A percentile compares a stretch with the other conserved stretches of the same genome.
Conservation (phyloP, 2,113 vertebrate genomes). For the Acrocephalus kingi region DNA sequence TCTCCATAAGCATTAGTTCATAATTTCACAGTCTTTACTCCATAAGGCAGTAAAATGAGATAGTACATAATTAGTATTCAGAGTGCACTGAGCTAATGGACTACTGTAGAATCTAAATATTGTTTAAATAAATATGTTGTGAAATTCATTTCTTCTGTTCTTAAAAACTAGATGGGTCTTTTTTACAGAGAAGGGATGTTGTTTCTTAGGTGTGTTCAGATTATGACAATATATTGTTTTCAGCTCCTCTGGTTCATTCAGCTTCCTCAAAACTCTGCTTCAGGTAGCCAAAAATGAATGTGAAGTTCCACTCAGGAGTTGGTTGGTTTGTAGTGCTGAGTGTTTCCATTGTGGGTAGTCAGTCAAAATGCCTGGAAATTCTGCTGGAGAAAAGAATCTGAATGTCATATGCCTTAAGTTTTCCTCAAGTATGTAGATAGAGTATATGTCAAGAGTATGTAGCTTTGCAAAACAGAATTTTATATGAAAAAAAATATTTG, state of each 20-base stretch:
- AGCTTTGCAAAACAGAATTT: neutral
- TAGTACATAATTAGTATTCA: neutral
- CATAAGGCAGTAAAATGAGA: neutral
- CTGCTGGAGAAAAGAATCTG: neutral
- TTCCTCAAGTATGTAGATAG: neutral
- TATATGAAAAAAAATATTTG: neutral
- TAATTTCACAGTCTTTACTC: neutral
- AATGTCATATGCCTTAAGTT: neutral
- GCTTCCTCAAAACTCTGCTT: neutral
- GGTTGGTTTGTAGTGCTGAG: accelerated
- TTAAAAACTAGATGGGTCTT: neutral
- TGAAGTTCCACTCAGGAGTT: neutral
- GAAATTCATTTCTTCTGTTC: neutral
- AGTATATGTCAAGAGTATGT: neutral
- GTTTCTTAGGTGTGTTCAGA: neutral
- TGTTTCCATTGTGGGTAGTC: neutral
- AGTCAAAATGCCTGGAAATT: neutral
- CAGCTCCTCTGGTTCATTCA: neutral
- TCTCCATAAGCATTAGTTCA: neutral
- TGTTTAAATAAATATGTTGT: neutral
- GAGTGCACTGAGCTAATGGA: neutral
- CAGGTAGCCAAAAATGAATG: neutral
- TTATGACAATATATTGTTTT: neutral
- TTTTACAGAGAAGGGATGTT: neutral
- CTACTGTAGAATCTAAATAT: neutral